Conservation (phyloP, 2,797 vertebrate species). For the Spea hammondii region DNA sequence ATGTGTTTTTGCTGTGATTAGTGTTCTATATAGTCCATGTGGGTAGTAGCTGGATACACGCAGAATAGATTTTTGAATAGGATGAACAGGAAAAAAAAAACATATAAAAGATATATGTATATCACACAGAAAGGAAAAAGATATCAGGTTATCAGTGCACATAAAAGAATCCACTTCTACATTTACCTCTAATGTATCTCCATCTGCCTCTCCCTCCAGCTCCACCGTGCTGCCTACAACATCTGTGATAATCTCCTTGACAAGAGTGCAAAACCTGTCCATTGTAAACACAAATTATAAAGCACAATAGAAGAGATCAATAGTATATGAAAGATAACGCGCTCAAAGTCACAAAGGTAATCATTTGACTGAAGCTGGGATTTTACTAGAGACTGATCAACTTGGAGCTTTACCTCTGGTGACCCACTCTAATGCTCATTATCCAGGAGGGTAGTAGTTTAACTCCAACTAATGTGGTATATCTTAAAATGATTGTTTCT, state of each 20-base stretch:
- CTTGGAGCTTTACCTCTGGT: background rate
- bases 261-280: slow-evolving; percentile 87
- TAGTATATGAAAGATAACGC: background rate
- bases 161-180: slow-evolving; percentile 26
- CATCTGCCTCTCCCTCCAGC: slow-evolving; percentile 84
- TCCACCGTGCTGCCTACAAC: slow-evolving; percentile 77
- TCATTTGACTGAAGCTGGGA: background rate
- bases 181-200: slow-evolving; percentile 85
- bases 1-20: background rate
- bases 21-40: background rate
- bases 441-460: too few relatives aligned
- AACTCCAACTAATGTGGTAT: too few relatives aligned
- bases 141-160: slow-evolving; percentile 7
- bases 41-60: background rate
- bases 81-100: background rate
- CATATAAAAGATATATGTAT: background rate
- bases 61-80: background rate
- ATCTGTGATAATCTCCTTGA: slow-evolving; percentile 89
- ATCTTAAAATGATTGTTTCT: too few relatives aligned
- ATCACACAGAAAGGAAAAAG: background rate
- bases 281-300: slow-evolving; percentile 41
- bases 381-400: background rate
- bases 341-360: background rate
- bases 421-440: too few relatives aligned
- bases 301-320: background rate